Evolutionary conservation across 2,888 invertebrate species (phyloP).

Genomic region (Erebia ligea): DNA sequence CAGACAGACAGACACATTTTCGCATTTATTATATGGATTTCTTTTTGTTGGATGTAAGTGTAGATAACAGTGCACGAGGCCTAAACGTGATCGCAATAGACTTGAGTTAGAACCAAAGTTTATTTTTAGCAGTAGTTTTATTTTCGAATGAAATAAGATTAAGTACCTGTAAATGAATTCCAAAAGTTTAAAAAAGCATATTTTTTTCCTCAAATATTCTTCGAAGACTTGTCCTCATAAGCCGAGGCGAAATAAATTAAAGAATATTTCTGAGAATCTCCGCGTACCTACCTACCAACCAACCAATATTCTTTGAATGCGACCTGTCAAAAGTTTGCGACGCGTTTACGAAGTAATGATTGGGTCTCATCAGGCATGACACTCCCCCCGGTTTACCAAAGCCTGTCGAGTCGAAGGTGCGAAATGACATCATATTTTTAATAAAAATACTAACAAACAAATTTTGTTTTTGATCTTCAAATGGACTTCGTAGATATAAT

Average conservation of each 20-base stretch:
- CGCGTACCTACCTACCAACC: conserved; percentile 32
- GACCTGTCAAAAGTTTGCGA: conserved; percentile 49
- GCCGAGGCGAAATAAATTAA: conserved; percentile 47
- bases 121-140: conserved; percentile 10
- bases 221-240: conserved; percentile 44
- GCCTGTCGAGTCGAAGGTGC: neutral
- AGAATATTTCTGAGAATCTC: conserved; percentile 50
- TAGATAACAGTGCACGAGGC: too few species aligned
- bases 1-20: too few species aligned
- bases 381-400: conserved; percentile 24
- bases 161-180: conserved; percentile 45
- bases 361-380: conserved; percentile 61
- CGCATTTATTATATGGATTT: too few species aligned
- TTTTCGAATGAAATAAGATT: conserved; percentile 33
- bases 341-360: conserved; percentile 67
- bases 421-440: conserved; percentile 12
- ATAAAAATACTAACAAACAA: too few species aligned
- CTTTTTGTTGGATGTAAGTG: too few species aligned
- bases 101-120: neutral
- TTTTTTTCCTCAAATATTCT: conserved; percentile 46
- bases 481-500: too few species aligned
- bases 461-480: too few species aligned
- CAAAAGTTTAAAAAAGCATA: conserved; percentile 38
- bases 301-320: conserved; percentile 36
- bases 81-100: too few species aligned